These are phyloP conservation scores for Dermochelys coriacea DNA, from an alignment of 2,797 vertebrate species.

Conservation along the genomic window DNA sequence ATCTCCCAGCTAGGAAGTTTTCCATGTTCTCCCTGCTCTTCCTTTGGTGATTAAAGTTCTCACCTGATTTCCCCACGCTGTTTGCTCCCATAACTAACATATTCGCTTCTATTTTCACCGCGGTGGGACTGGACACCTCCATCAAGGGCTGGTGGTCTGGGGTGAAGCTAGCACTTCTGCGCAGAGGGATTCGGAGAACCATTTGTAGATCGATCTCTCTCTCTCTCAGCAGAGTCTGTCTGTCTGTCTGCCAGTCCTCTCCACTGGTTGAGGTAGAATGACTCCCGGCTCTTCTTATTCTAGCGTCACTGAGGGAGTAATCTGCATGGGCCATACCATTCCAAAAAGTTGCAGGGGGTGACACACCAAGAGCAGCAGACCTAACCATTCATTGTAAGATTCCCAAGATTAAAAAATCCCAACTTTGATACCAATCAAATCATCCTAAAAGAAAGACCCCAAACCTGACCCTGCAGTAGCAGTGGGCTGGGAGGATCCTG, in stretches of 20 bases:
- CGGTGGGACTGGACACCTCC: constrained; percentile 47
- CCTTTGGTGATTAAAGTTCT: neutral
- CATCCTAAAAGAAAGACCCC: neutral
- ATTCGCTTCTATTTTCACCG: constrained; percentile 84
- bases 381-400: neutral
- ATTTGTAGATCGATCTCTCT: constrained; percentile 32
- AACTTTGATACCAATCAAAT: neutral
- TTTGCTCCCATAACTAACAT: constrained; percentile 87
- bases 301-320: neutral
- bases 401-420: neutral
- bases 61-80: constrained; percentile 90
- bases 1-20: neutral
- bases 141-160: constrained; percentile 72
- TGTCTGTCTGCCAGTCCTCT: neutral
- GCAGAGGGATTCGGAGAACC: constrained; percentile 77
- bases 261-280: neutral
- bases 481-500: neutral
- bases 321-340: constrained; percentile 24
- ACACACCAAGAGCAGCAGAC: neutral
- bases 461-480: neutral
- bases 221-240: neutral
- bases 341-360: constrained; percentile 42
- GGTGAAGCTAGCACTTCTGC: constrained; percentile 78
- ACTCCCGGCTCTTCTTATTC: constrained; percentile 7
- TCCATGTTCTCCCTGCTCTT: neutral